A percentile compares a stretch with the other conserved stretches of the same genome.
phyloP scores from a whole-genome alignment of 2,888 invertebrate genomes.

The Nipponacmea schrenckii region DNA sequence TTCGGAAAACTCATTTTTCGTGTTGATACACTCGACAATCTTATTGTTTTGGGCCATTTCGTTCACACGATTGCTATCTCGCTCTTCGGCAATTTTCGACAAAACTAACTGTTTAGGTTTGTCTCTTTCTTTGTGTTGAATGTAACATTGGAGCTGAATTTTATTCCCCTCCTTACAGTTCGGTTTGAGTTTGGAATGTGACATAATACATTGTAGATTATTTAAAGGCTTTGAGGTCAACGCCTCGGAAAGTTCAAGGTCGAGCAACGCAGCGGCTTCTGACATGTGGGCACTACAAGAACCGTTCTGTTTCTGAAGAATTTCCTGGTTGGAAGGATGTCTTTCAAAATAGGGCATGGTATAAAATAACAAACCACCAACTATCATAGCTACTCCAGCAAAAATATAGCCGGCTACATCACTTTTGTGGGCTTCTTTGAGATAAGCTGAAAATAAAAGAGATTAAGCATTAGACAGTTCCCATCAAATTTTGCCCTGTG shows the following conservation, averaged over 20 bases:
- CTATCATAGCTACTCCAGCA: conserved; percentile 54
- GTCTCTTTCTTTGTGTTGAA: conserved; percentile 55
- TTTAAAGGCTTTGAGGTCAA: conserved; percentile 51
- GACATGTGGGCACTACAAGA: conserved; percentile 52
- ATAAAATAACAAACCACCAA: conserved; percentile 57
- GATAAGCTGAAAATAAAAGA: conserved; percentile 50
- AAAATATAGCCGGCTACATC: conserved; percentile 57
- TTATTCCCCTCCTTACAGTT: conserved; percentile 46
- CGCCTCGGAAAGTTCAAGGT: conserved; percentile 57
- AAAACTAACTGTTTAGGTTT: conserved; percentile 53
- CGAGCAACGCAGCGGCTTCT: conserved; percentile 58
- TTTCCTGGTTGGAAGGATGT: conserved; percentile 60
- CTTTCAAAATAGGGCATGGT: conserved; percentile 58
- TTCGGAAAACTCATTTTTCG: conserved; percentile 31
- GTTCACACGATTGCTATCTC: conserved; percentile 35
- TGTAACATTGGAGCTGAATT: conserved; percentile 55
- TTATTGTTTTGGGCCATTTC: conserved; percentile 23
- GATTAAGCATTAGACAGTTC: background rate
- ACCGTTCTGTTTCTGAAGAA: conserved; percentile 57
- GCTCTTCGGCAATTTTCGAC: conserved; percentile 59
- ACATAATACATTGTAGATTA: conserved; percentile 52
- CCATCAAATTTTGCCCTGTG: too few species aligned
- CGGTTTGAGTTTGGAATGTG: conserved; percentile 48
- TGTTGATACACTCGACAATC: conserved; percentile 30
- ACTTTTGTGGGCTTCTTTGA: conserved; percentile 47